phyloP scores from a whole-genome alignment of 2,888 invertebrate species.

The Allacma fusca region DNA sequence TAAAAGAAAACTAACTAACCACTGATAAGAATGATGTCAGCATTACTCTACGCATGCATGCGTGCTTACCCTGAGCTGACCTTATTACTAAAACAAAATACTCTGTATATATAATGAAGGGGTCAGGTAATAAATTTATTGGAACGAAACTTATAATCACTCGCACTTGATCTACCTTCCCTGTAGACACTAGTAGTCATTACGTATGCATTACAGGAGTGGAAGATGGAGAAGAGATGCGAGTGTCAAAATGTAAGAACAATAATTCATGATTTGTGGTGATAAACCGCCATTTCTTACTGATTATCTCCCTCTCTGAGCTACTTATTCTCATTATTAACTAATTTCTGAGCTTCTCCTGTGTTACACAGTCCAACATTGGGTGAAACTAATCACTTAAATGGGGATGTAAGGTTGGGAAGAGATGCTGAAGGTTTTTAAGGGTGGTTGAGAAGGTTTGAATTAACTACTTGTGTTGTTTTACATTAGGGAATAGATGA shows the following conservation, averaged over 20 bases:
- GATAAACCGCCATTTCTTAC: conserved; percentile 12
- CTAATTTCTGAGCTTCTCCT: conserved; percentile 21
- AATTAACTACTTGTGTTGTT: no score
- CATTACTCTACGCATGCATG: background rate
- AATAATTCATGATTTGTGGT: conserved; percentile 3
- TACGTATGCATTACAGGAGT: no score
- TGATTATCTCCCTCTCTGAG: conserved; percentile 21
- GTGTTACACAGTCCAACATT: background rate
- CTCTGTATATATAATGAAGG: background rate
- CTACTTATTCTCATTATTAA: conserved; percentile 18
- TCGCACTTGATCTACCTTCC: conserved; percentile 18
- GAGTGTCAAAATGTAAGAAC: background rate
- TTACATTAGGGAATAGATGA: no score
- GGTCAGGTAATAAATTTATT: conserved; percentile 35
- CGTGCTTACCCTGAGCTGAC: background rate
- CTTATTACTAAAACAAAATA: background rate
- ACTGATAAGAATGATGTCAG: no score
- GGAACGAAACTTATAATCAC: conserved; percentile 26
- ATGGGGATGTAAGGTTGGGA: no score
- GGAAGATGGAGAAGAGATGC: background rate
- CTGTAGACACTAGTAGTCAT: background rate
- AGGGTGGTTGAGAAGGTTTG: no score
- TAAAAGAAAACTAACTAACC: no score
- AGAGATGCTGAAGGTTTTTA: no score
- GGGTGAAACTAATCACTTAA: no score